Conservation (phyloP, 2,888 invertebrate genomes). For the Caradrina kadenii region DNA sequence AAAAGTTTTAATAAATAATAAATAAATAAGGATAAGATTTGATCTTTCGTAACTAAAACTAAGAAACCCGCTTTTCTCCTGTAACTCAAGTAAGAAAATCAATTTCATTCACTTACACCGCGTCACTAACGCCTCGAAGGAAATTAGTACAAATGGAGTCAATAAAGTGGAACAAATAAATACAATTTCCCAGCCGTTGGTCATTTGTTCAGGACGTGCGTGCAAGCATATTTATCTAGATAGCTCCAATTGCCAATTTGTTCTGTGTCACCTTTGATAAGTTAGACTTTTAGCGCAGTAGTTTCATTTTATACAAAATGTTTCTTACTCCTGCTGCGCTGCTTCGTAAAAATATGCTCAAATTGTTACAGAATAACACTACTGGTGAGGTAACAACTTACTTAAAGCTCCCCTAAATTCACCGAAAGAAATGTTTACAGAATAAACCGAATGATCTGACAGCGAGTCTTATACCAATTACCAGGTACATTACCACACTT, state of each 20-base stretch:
- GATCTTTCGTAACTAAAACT: conserved; percentile 1
- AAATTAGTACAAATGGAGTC: conserved; percentile 65
- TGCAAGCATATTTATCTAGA: conserved; percentile 57
- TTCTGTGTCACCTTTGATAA: conserved; percentile 30
- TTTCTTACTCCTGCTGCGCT: neutral
- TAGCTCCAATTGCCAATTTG: conserved; percentile 48
- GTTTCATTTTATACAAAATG: conserved; percentile 12
- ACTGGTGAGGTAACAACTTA: no score
- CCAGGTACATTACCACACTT: no score
- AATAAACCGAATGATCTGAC: no score
- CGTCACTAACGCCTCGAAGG: conserved; percentile 43
- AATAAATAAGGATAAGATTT: no score
- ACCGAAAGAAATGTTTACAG: no score
- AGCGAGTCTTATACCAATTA: no score
- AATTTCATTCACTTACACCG: conserved; percentile 48
- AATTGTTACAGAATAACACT: no score
- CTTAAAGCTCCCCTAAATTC: no score
- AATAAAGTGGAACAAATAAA: conserved; percentile 63
- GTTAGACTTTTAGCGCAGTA: conserved; percentile 14
- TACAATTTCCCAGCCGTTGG: conserved; percentile 52
- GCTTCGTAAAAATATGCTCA: no score
- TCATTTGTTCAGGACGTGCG: conserved; percentile 62
- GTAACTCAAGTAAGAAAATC: conserved; percentile 37
- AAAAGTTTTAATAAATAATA: no score
- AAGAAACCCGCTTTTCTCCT: conserved; percentile 13